Conservation (phyloP, 2,113 vertebrate genomes). For the Phalacrocorax pelagicus region DNA sequence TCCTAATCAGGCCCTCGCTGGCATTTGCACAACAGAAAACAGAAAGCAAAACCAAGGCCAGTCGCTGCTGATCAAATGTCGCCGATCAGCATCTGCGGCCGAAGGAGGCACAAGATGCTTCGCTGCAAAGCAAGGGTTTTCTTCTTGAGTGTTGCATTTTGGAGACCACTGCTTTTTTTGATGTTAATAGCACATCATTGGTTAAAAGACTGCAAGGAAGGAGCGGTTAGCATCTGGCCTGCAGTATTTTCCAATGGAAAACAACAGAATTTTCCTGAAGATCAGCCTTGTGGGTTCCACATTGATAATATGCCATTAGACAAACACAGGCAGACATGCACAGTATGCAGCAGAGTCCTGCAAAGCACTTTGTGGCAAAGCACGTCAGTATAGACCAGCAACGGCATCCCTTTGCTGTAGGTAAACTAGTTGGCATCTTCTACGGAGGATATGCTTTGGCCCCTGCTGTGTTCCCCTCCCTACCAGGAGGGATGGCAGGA, state of each 20-base stretch:
- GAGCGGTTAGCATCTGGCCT: slow-evolving; percentile 31
- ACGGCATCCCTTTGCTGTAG: not conserved
- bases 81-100: not conserved
- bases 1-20: slow-evolving; percentile 47
- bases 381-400: not conserved
- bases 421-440: not conserved
- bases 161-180: slow-evolving; percentile 19
- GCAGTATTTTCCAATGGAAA: slow-evolving; percentile 47
- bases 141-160: not conserved
- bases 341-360: slow-evolving; percentile 27
- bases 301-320: slow-evolving; percentile 22
- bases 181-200: slow-evolving; percentile 3
- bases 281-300: slow-evolving; percentile 23
- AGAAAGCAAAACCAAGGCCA: slow-evolving; percentile 44
- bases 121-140: not conserved
- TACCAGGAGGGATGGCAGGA: not conserved
- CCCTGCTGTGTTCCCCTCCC: not conserved
- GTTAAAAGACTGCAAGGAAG: slow-evolving; percentile 28
- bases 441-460: not conserved
- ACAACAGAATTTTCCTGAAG: slow-evolving; percentile 43
- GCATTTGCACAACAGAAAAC: slow-evolving; percentile 53
- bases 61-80: not conserved
- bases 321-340: not conserved
- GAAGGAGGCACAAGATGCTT: not conserved
- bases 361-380: not conserved